A percentile compares a stretch with the other conserved stretches of the same genome.
Conservation (phyloP, 2,113 vertebrate genomes). For the Varanus komodoensis region DNA sequence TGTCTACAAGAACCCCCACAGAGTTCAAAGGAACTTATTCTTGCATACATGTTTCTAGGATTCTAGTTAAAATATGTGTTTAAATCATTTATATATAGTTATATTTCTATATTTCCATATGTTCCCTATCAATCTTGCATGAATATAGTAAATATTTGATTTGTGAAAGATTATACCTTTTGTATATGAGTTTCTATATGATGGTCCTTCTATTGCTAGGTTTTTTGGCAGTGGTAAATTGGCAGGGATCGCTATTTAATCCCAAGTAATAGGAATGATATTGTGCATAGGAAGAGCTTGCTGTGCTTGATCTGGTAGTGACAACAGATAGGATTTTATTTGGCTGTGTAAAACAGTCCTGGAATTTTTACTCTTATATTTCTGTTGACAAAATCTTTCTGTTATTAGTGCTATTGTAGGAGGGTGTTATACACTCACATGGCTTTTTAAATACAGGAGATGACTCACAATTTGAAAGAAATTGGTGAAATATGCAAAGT, state of each 20-base stretch:
- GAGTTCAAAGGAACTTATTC: background rate
- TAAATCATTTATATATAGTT: background rate
- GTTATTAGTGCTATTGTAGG: constrained; percentile 58
- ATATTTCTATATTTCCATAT: background rate
- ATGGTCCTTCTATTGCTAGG: background rate
- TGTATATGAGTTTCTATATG: background rate
- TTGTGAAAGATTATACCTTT: background rate
- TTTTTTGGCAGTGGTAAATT: background rate
- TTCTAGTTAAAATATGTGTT: no score
- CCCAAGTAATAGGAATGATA: background rate
- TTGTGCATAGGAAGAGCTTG: background rate
- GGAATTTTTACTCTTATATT: constrained; percentile 72
- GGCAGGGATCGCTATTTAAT: background rate
- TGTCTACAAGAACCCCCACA: background rate
- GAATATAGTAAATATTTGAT: background rate
- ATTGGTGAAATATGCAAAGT: constrained; percentile 73
- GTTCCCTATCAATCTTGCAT: background rate
- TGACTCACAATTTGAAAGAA: constrained; percentile 79
- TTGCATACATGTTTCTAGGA: background rate
- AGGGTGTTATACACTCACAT: constrained; percentile 67
- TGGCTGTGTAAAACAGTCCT: constrained; percentile 60
- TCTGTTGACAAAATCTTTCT: constrained; percentile 46
- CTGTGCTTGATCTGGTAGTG: background rate
- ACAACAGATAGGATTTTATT: constrained; percentile 29
- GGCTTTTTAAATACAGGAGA: constrained; percentile 72